Percentiles rank a stretch among this genome's conserved stretches.
phyloP scores from a whole-genome alignment of 1,140 invertebrate species.

The Mactra quadrangularis region DNA sequence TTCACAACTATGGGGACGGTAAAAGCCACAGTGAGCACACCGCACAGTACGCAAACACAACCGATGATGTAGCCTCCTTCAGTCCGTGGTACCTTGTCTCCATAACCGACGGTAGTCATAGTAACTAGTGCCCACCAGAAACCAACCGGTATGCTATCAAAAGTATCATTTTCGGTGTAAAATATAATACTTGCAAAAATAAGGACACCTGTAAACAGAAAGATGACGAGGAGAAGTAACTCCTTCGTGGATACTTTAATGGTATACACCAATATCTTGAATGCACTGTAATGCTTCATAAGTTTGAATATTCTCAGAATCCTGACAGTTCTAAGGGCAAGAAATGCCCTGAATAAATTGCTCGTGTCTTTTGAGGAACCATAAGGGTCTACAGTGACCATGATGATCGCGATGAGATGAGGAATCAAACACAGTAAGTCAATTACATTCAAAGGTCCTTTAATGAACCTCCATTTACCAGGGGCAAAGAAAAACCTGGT shows the following conservation, averaged over 20 bases:
- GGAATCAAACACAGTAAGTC: constrained; percentile 81
- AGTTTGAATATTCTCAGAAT: constrained; percentile 82
- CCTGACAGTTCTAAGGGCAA: constrained; percentile 77
- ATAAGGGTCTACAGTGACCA: constrained; percentile 71
- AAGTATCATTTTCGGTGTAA: constrained; percentile 79
- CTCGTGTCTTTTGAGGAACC: constrained; percentile 67
- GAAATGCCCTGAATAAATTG: constrained; percentile 74
- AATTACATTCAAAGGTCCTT: constrained; percentile 78
- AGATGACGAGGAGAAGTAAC: constrained; percentile 80
- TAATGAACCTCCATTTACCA: constrained; percentile 74
- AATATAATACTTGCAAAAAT: constrained; percentile 82
- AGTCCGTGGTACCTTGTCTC: constrained; percentile 80
- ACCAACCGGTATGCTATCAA: constrained; percentile 94
- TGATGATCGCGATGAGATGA: constrained; percentile 78
- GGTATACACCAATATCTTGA: constrained; percentile 83
- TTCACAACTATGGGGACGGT: constrained; percentile 99
- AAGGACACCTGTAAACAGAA: constrained; percentile 81
- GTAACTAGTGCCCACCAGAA: constrained; percentile 99
- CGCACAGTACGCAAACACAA: constrained; percentile 96
- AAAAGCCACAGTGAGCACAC: constrained; percentile 97
- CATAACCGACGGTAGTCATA: constrained; percentile 99
- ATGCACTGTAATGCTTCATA: constrained; percentile 83
- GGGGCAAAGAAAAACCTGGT: constrained; percentile 77
- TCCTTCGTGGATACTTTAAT: constrained; percentile 83
- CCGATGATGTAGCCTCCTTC: constrained; percentile 95